Conservation (phyloP, 2,888 invertebrate genomes). For the Protophormia terraenovae region DNA sequence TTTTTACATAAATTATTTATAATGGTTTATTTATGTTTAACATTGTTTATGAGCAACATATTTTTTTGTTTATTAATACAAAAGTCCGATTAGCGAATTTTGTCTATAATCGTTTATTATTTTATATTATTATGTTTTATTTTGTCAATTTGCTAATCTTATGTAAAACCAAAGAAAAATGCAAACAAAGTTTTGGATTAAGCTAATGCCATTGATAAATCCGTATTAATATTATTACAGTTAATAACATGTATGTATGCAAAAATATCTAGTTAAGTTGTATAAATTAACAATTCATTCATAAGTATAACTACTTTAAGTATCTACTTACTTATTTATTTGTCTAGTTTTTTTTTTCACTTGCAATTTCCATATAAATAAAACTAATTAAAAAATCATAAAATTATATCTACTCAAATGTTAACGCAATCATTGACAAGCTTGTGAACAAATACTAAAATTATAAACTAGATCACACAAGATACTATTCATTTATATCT, state of each 20-base stretch:
- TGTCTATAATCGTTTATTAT: neutral
- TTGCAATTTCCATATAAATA: neutral
- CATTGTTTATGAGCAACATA: neutral
- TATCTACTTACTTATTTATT: neutral
- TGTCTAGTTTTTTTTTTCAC: neutral
- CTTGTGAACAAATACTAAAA: too few relatives aligned
- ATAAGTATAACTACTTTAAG: conserved; percentile 25
- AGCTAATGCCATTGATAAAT: conserved; percentile 2
- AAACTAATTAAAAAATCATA: neutral
- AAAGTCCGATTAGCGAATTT: too few relatives aligned
- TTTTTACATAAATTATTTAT: conserved; percentile 14
- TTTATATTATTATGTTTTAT: too few relatives aligned
- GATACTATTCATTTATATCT: too few relatives aligned
- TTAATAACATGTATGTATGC: neutral
- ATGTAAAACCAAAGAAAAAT: conserved; percentile 45
- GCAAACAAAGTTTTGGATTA: too few relatives aligned
- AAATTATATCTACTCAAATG: neutral
- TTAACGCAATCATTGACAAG: too few relatives aligned
- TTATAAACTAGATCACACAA: too few relatives aligned
- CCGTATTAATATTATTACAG: neutral
- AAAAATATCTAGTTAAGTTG: neutral
- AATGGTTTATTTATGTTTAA: conserved; percentile 17
- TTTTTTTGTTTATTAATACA: too few relatives aligned
- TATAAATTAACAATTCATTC: conserved; percentile 22
- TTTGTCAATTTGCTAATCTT: conserved; percentile 26